Evolutionary conservation across 2,797 vertebrate genomes (phyloP), one percentile per base, ranked within the genome.

Genomic region (Sebastiscus tertius): DNA sequence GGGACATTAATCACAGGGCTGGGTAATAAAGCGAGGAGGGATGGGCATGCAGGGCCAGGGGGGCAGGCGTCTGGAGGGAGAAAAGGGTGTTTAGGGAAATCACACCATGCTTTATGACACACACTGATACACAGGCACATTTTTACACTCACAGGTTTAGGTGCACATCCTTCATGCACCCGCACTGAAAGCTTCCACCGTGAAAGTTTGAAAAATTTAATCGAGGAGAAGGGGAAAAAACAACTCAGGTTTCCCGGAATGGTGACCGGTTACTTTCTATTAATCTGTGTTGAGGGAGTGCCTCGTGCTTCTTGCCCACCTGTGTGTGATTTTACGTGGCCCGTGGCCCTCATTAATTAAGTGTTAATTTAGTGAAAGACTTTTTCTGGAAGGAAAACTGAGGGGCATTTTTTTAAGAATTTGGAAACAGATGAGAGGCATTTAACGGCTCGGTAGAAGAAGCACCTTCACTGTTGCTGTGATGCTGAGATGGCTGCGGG

Each of bases 11-110:
- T 95, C 93, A 95, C 92, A 87, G 77, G 82, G 78, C 90, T 86
- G 87, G 87, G 94, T 93, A 93, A 94, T 93, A 93, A 94, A 94
- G 92, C 81, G 78, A 90, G 91, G 85, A 92, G 89, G 89, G 91
- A 91, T 88, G 89, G 88, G 89, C 91, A 91, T 83, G 90, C 88
- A 84, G 81, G 79, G 89, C 87, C 91, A 85, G 79, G 76, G 87
- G 90, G 88, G 87, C 86, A 90, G 87, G 90, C 64, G 82, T 90
- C 91, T 89, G 69, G 81, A 87, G 89, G 87, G 88, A 89, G 73
- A 88, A 88, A 93, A 85, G 88, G 89, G 82, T 93, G 93, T 92
- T 94, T 94, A 94, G 94, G 94, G 93, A 94, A 95, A 95, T 94
- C 88, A 94, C 88, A 85, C 83, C 59, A 52, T 89, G 88, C 80